Base-by-base conservation (phyloP, 2,888 invertebrate genomes). In the Ellobium chinense region DNA sequence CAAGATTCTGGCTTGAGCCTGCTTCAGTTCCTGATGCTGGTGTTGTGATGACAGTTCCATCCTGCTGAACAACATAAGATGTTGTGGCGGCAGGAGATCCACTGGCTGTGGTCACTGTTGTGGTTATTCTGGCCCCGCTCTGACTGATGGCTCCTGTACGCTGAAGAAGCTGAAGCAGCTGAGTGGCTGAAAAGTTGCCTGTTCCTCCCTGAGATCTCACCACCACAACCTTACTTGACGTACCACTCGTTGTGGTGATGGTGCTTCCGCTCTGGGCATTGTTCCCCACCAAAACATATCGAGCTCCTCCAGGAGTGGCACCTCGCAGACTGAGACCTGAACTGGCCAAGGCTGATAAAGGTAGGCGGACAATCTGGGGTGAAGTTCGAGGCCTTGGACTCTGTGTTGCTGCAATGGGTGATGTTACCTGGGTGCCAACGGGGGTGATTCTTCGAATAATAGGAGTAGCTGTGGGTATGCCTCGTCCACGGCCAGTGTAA, bases 111-210 rank as follows among this genome's bases (percentile, higher is more conserved):
- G 62, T 65, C 21, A 65, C 24, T 37, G 72, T 65, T 21, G 73
- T 58, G n/a, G 65, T 56, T 12, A 79, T 27, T 58, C 73, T 63
- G 12, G 73, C 12, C n/a, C 70, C 70, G 18, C n/a, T 27, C 21
- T 73, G 73, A 34, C 37, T 39, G 12, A 80, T 68, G 29, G 80
- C 62, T 31, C 80, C 80, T 24, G 74, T 31, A 7, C 56, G 68
- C 39, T 80, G 80, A 39, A 80, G 80, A 5, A 80, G 58, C 74
- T 80, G 74, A n/a, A 80, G 46, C 18, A 72, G 58, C 29, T 80
- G 74, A 34, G 74, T n/a, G 7, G 80, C 68, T 18, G 72, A 46
- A 4, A 74, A 58, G 34, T 46, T 68, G 18, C 39, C 29, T n/a
- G 74, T 5, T 1, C 80, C 74, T 29, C 74, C 80, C 27, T 58